Evolutionary conservation across 2,888 invertebrate genomes (phyloP).

Genomic region (Oscheius sp.): DNA sequence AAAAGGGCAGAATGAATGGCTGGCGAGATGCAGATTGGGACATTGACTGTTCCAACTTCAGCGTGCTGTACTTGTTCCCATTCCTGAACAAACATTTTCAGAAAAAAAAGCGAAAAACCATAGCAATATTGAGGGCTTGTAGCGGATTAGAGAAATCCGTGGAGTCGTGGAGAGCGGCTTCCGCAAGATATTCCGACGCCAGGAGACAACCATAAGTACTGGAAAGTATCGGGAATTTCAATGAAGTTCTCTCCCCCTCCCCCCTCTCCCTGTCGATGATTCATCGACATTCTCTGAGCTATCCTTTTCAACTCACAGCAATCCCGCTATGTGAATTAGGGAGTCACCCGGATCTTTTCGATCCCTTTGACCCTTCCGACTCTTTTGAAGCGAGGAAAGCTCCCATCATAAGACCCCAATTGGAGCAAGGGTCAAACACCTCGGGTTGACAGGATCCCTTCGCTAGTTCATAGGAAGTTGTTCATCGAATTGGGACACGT

Average conservation of each 20-base stretch:
- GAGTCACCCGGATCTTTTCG: too few relatives aligned
- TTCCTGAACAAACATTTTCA: constrained; percentile 31
- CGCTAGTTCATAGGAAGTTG: too few relatives aligned
- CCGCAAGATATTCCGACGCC: constrained; percentile 18
- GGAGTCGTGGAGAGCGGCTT: constrained; percentile 2
- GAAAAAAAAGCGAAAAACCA: constrained; percentile 6
- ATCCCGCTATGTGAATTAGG: too few relatives aligned
- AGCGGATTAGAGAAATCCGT: not conserved
- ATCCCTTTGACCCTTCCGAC: too few relatives aligned
- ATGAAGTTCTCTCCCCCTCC: too few relatives aligned
- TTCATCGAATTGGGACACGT: constrained; percentile 18
- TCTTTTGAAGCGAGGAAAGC: too few relatives aligned
- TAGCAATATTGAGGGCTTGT: constrained; percentile 16
- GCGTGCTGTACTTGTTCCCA: constrained; percentile 43
- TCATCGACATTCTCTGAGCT: too few relatives aligned
- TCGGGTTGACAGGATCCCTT: too few relatives aligned
- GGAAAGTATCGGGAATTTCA: not conserved
- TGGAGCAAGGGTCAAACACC: too few relatives aligned
- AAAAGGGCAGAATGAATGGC: constrained; percentile 35
- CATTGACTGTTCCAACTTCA: constrained; percentile 42
- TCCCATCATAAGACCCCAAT: too few relatives aligned
- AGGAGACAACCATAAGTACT: constrained; percentile 6
- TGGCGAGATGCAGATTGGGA: constrained; percentile 43
- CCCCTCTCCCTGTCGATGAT: too few relatives aligned
- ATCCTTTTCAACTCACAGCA: too few relatives aligned